A percentile compares a stretch with the other conserved stretches of the same genome.
phyloP scores from a whole-genome alignment of 2,888 invertebrate genomes.

The Epinotia demarniana region DNA sequence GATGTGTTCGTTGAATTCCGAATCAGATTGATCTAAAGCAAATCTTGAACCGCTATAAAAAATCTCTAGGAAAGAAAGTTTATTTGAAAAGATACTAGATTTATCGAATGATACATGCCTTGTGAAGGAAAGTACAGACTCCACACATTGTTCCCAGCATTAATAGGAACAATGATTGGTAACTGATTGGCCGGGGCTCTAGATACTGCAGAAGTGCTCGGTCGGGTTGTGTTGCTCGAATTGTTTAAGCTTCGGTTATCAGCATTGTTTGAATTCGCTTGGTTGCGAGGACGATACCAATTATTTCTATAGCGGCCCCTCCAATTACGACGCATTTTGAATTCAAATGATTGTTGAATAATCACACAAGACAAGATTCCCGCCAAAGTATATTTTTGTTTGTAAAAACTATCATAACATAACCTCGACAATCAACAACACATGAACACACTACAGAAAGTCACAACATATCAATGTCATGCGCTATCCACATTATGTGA shows the following conservation, averaged over 20 bases:
- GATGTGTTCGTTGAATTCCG: conserved; percentile 62
- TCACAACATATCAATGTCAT: neutral
- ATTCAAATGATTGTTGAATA: neutral
- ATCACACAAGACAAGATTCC: conserved; percentile 18
- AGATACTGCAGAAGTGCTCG: conserved; percentile 60
- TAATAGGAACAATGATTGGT: conserved; percentile 67
- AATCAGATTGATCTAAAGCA: conserved; percentile 57
- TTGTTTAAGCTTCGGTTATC: conserved; percentile 64
- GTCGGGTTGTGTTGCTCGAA: conserved; percentile 57
- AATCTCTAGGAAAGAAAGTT: neutral
- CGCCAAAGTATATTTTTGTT: conserved; percentile 27
- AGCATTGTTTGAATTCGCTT: conserved; percentile 51
- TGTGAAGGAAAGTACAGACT: conserved; percentile 90
- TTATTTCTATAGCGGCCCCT: conserved; percentile 74
- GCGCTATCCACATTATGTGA: too few species aligned
- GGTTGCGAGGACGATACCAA: conserved; percentile 61
- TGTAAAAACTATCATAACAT: neutral
- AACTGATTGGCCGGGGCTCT: conserved; percentile 75
- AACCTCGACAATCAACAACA: neutral
- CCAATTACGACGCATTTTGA: conserved; percentile 74
- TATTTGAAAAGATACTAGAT: neutral
- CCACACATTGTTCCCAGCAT: conserved; percentile 87
- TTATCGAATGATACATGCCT: conserved; percentile 70
- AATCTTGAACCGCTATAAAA: neutral
- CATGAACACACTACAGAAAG: too few species aligned